A percentile compares a stretch with the other conserved stretches of the same genome.
These are phyloP conservation scores for Mus spretus DNA, from an alignment of 2,797 vertebrate species.

Conservation along the genomic window DNA sequence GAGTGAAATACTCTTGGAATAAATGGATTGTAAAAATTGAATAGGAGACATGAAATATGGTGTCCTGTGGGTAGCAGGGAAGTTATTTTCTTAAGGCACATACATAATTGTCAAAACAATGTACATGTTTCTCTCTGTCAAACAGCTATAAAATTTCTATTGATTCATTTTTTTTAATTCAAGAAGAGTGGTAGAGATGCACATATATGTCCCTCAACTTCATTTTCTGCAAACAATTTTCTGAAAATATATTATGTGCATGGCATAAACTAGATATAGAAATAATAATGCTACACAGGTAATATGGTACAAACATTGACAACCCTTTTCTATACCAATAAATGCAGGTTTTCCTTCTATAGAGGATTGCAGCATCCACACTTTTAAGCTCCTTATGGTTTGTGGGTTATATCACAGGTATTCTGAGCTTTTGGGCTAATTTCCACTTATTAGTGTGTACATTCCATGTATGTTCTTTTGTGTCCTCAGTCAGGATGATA, in stretches of 20 bases:
- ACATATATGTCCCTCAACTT: background rate
- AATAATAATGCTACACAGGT: background rate
- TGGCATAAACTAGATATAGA: background rate
- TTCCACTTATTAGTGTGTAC: too few relatives aligned
- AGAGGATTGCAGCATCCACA: too few relatives aligned
- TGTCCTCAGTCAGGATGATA: too few relatives aligned
- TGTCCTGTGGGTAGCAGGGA: background rate
- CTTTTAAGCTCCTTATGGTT: too few relatives aligned
- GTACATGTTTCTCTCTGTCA: background rate
- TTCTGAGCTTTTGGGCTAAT: too few relatives aligned
- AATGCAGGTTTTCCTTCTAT: too few relatives aligned
- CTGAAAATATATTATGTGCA: background rate
- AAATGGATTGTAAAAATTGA: background rate
- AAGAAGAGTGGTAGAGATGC: background rate
- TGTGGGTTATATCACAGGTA: too few relatives aligned
- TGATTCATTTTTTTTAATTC: background rate
- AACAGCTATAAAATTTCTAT: background rate
- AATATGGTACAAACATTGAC: background rate
- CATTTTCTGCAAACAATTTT: background rate
- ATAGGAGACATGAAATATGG: background rate
- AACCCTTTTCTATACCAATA: background rate
- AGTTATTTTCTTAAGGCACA: background rate
- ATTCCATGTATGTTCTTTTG: too few relatives aligned
- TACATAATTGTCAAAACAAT: background rate
- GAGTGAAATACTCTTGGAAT: fast-evolving